Evolutionary conservation across 2,888 invertebrate species (phyloP).

Genomic region (Phytoseiulus persimilis): DNA sequence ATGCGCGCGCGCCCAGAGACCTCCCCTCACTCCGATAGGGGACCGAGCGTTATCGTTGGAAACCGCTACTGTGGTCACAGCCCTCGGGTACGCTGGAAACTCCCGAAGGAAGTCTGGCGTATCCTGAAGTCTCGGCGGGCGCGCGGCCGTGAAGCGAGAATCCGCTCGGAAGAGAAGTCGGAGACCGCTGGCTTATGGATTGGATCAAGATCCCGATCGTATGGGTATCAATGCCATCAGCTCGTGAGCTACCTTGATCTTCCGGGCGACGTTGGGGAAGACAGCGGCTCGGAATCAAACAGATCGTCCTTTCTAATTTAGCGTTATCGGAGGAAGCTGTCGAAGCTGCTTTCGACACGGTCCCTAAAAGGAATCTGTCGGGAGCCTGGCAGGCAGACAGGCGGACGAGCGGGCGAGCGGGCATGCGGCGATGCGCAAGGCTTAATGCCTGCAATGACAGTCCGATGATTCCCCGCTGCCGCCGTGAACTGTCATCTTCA

Average conservation of each 20-base stretch:
- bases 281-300: background rate
- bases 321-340: background rate
- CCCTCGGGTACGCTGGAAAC: no score
- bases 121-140: no score
- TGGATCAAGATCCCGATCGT: background rate
- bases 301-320: background rate
- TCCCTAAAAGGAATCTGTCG: background rate
- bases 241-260: constrained; percentile 7
- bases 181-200: background rate
- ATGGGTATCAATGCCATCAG: background rate
- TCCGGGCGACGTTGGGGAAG: background rate
- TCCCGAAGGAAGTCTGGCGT: no score
- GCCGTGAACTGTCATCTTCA: background rate
- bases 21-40: no score
- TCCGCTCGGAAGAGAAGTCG: background rate
- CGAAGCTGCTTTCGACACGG: background rate
- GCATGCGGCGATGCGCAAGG: background rate
- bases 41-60: no score
- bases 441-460: background rate
- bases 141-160: background rate
- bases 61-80: no score
- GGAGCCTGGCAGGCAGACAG: background rate
- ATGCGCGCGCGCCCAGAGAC: no score
- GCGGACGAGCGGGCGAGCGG: background rate
- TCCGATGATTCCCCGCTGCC: background rate